These are phyloP conservation scores for Anastrepha obliqua DNA, from an alignment of 1,140 invertebrate genomes.

Conservation along the genomic window DNA sequence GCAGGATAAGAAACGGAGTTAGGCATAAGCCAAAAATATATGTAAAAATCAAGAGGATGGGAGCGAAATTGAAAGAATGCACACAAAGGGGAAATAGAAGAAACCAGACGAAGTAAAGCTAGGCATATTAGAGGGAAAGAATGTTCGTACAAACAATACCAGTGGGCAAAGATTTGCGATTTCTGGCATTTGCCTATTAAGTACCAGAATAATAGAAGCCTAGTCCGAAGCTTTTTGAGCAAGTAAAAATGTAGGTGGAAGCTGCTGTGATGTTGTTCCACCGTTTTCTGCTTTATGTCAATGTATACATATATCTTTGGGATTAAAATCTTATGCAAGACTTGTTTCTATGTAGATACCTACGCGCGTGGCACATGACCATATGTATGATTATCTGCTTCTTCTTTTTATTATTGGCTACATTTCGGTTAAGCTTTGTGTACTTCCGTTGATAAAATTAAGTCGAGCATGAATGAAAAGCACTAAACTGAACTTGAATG, in stretches of 20 bases:
- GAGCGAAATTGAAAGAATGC: neutral
- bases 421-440: conserved; percentile 42
- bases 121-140: neutral
- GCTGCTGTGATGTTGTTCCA: neutral
- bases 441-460: conserved; percentile 52
- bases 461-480: conserved; percentile 27
- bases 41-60: neutral
- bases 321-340: conserved; percentile 16
- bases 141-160: conserved; percentile 20
- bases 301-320: neutral
- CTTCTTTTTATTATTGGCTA: neutral
- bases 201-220: neutral
- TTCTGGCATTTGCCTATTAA: neutral
- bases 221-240: neutral
- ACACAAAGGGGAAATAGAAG: neutral
- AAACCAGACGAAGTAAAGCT: neutral
- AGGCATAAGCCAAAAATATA: neutral
- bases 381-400: neutral
- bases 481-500: neutral
- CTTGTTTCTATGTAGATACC: neutral
- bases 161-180: conserved; percentile 9
- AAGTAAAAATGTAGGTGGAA: neutral
- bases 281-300: neutral
- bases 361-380: neutral
- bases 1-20: conserved; percentile 21